Base-by-base conservation (phyloP, 2,113 vertebrate species). In the Ammodytes dubius region DNA sequence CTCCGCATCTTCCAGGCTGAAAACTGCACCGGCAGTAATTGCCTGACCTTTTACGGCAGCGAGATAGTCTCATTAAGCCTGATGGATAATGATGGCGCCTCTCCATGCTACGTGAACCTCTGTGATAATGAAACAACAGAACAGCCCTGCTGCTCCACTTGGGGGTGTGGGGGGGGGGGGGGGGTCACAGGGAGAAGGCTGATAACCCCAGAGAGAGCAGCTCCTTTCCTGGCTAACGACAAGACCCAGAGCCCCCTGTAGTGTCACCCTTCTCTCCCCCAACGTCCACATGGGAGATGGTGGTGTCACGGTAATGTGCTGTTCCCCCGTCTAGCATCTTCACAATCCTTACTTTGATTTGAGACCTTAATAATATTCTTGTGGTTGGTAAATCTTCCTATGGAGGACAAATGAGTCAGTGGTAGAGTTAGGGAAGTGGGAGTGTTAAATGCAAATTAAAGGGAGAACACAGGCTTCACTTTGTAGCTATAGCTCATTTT, bases 31-130 rank as follows among this genome's bases (percentile, higher is more conserved):
- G 95, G 95, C 96, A 96, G 95, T 99, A 98, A 98, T 98, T 98
- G 97, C 96, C 96, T 98, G 98, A 98, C 97, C 98, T 99, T 98
- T 98, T 97, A 96, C 96, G 95, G 96, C 96, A 95, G 96, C 93
- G 93, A 96, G 96, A 98, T 96, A 96, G 97, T 96, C 97, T 99
- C 97, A 98, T 99, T 99, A 98, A 97, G 97, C 95, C 97, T 97
- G 97, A 96, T 96, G 96, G 96, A 96, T 96, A 96, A 97, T 95
- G 95, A 93, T 95, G 94, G 91, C 89, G 94, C 95, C 95, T 96
- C 96, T 96, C 96, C 95, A 89, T 95, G 96, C 96, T 96, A 96
- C 95, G 96, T 96, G 96, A 97, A 97, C 95, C 97, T 96, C 96
- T 94, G 96, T 96, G 96, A 98, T 98, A 98, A 99, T 98, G 97